Evolutionary conservation across 2,888 invertebrate species (phyloP).

Genomic region (Ophioninae sp.): DNA sequence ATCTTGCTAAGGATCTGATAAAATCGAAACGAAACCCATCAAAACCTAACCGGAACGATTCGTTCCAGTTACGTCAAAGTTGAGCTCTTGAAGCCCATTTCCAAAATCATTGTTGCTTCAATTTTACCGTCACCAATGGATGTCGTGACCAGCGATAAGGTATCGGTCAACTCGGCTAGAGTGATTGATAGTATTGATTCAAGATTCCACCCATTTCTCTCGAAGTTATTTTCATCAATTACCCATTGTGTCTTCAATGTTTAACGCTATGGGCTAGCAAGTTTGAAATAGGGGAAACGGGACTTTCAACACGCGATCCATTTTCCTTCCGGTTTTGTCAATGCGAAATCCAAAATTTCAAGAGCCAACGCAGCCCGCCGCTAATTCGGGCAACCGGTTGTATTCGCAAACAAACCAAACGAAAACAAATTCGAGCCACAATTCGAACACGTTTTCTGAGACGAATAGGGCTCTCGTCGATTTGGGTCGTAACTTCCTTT

Average conservation of each 20-base stretch:
- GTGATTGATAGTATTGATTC: neutral
- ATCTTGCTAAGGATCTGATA: too few species aligned
- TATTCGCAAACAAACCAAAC: neutral
- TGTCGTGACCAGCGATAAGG: neutral
- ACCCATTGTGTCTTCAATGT: neutral
- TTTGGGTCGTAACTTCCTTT: conserved; percentile 2
- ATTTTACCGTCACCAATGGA: too few species aligned
- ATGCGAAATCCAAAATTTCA: neutral
- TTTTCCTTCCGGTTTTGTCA: neutral
- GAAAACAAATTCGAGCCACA: neutral
- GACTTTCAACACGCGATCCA: neutral
- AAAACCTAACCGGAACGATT: too few species aligned
- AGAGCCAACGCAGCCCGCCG: neutral
- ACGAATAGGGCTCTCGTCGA: neutral
- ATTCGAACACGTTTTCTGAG: neutral
- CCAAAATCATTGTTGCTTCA: too few species aligned
- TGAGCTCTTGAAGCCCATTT: too few species aligned
- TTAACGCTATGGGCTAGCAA: neutral
- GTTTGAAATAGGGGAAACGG: neutral
- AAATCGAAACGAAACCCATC: too few species aligned
- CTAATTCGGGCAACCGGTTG: neutral
- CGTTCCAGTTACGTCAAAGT: too few species aligned
- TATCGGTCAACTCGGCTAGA: neutral
- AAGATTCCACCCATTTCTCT: neutral
- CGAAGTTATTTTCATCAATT: neutral